phyloP scores from a whole-genome alignment of 2,113 vertebrate species.

The Pelecanus crispus region DNA sequence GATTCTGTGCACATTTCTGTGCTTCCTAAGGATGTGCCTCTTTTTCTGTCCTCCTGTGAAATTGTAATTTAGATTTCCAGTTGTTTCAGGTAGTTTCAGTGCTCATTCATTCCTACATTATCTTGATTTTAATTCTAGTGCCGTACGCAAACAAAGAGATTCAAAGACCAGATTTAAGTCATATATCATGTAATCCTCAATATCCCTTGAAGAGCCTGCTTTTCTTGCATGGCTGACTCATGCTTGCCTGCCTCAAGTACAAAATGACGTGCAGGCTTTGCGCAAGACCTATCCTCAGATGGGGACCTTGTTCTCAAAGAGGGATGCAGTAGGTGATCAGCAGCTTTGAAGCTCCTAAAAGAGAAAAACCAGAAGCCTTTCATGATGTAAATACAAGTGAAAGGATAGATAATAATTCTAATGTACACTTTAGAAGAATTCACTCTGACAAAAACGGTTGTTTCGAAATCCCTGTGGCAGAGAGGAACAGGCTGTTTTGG shows the following conservation, averaged over 20 bases:
- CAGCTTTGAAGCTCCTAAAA: background rate
- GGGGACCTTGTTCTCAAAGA: background rate
- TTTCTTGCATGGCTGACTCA: conserved; percentile 6
- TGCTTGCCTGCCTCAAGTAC: background rate
- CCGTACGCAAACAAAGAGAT: background rate
- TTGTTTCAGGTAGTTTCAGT: background rate
- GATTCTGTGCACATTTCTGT: background rate
- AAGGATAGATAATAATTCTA: background rate
- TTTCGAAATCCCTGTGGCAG: background rate
- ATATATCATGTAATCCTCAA: background rate
- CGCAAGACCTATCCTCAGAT: background rate
- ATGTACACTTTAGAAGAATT: background rate
- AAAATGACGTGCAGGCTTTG: background rate
- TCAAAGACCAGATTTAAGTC: background rate
- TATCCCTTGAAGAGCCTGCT: conserved; percentile 22
- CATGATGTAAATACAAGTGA: background rate
- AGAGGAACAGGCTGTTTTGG: background rate
- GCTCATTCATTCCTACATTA: background rate
- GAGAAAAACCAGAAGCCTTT: background rate
- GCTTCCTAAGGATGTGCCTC: background rate
- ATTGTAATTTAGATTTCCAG: background rate
- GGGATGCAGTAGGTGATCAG: background rate
- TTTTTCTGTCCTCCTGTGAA: background rate
- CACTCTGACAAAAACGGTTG: background rate
- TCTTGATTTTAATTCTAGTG: conserved; percentile 21